Percentiles rank a stretch among this genome's conserved stretches.
Evolutionary conservation across 2,113 vertebrate species (phyloP).

Genomic region (Onychostruthus taczanowskii): DNA sequence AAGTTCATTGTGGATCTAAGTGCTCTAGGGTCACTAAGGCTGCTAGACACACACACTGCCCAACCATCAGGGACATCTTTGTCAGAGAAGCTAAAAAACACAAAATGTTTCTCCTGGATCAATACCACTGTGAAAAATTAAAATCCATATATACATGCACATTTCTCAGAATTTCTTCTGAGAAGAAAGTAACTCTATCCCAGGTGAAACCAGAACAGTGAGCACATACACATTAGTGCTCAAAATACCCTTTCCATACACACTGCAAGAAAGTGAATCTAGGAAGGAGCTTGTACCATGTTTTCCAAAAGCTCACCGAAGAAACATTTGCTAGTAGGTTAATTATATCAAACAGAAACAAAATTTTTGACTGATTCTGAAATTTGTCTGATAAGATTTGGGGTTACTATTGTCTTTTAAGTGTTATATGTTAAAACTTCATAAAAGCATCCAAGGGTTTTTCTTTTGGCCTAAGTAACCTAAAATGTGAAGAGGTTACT

Average conservation of each 20-base stretch:
- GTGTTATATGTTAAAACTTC: neutral
- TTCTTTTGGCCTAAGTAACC: neutral
- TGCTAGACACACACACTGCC: neutral
- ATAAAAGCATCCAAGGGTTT: neutral
- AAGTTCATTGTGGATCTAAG: neutral
- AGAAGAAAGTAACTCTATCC: neutral
- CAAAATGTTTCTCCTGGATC: neutral
- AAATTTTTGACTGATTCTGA: neutral
- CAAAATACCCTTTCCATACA: neutral
- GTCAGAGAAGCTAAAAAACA: neutral
- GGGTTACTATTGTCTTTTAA: neutral
- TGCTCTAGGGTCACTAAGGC: neutral
- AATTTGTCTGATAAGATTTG: neutral
- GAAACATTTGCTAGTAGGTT: neutral
- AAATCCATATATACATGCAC: neutral
- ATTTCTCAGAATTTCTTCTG: neutral
- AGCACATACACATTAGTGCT: neutral
- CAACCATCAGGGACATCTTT: neutral
- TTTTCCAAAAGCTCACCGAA: neutral
- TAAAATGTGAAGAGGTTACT: neutral
- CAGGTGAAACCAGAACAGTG: neutral
- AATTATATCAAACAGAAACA: neutral
- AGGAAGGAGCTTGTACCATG: neutral
- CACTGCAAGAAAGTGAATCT: neutral
- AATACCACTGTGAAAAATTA: neutral